These are phyloP conservation scores for Stenchaetothrips biformis DNA, from an alignment of 2,888 invertebrate genomes.

Conservation along the genomic window DNA sequence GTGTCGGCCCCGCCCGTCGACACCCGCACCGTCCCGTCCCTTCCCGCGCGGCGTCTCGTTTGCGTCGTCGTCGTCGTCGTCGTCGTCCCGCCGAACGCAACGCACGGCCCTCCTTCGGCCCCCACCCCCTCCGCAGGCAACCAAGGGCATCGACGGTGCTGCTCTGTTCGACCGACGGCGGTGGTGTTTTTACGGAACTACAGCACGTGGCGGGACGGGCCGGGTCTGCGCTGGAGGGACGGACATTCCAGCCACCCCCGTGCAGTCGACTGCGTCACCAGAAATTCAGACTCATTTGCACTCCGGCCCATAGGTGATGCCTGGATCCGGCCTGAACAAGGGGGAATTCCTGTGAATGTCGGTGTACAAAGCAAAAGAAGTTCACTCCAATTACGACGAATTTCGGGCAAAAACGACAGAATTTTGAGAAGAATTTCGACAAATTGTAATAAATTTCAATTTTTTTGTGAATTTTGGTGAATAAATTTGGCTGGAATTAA, in stretches of 20 bases:
- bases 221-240: background rate
- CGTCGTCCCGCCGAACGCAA: background rate
- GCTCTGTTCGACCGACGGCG: background rate
- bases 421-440: too few species aligned
- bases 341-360: too few species aligned
- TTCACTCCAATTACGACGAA: too few species aligned
- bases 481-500: too few species aligned
- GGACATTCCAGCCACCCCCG: constrained; percentile 7
- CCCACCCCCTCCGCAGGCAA: constrained; percentile 1
- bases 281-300: too few species aligned
- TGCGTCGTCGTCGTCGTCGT: background rate
- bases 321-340: too few species aligned
- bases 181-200: constrained; percentile 23
- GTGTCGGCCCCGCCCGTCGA: background rate
- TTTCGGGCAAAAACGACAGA: too few species aligned
- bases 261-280: background rate
- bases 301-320: too few species aligned
- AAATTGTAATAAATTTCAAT: too few species aligned
- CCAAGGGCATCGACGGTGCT: constrained; percentile 20
- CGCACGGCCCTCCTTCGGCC: background rate
- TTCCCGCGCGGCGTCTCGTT: constrained; percentile 3
- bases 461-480: too few species aligned
- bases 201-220: constrained; percentile 4
- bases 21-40: background rate
- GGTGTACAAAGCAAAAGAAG: too few species aligned